Conservation (phyloP, 2,797 vertebrate species). For the Zonotrichia albicollis region DNA sequence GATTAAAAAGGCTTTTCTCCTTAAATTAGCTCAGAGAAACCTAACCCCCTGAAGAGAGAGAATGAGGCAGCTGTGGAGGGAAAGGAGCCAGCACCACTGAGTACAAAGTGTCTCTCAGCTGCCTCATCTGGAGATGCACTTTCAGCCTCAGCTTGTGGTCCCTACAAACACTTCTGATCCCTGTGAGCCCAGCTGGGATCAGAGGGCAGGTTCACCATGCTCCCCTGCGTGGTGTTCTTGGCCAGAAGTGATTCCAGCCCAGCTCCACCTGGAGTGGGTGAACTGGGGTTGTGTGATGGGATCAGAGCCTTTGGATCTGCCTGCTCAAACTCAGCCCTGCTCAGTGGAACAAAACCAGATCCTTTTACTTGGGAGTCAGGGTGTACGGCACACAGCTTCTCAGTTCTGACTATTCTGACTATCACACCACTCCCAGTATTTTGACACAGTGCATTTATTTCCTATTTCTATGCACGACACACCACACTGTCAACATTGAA, state of each 20-base stretch:
- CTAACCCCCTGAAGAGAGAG: neutral
- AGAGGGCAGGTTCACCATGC: rapidly evolving
- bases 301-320: neutral
- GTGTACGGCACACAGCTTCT: neutral
- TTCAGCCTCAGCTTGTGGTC: neutral
- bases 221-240: rapidly evolving
- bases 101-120: neutral
- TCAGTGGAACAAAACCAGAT: neutral
- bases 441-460: neutral
- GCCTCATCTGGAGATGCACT: neutral
- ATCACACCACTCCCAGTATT: neutral
- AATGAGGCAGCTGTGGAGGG: conserved; percentile 32
- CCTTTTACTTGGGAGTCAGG: neutral
- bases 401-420: neutral
- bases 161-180: neutral
- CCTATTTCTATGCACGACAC: neutral
- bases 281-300: neutral
- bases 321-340: neutral
- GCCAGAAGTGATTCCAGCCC: rapidly evolving
- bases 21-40: conserved; percentile 32
- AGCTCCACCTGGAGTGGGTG: rapidly evolving
- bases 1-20: conserved; percentile 57
- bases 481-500: neutral
- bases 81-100: neutral
- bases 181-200: conserved; percentile 4